Evolutionary conservation across 1,140 invertebrate species (phyloP), one percentile per base, ranked within the genome.

Genomic region (Drosophila watanabei): DNA sequence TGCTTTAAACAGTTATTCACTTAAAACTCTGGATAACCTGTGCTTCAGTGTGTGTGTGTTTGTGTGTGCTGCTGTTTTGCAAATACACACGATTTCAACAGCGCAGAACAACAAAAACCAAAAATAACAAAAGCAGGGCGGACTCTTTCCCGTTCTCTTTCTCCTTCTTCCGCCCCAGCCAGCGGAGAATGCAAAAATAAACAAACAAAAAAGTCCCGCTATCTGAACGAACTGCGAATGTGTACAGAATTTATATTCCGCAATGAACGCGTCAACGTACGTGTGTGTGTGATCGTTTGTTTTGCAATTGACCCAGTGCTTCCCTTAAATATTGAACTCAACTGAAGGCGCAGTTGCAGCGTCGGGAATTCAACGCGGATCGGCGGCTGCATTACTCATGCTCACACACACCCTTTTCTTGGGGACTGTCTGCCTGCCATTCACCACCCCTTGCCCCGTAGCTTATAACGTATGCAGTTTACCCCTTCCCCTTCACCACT

Each of bases 281-380:
- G 63, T 66, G 28, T 54, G 32, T 65, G 54, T 52, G 51, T 18
- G 56, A 66, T 68, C 54, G 57, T 82, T 87, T 87, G 76, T 72
- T 88, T 80, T 68, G 76, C 84, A 83, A 87, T 87, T 83, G 80
- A 86, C 83, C 75, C 76, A 75, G 60, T 68, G 84, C 64, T 70
- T 71, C 73, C 66, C 73, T 79, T 66, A 71, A 88, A 81, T 84
- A 81, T 89, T 81, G 81, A 88, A 81, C 84, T 69, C 77, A 84
- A 89, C 89, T 89, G 76, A 56, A 70, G 68, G 65, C 87, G 46
- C 71, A 80, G 64, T 75, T 71, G 51, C 57, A 45, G 28, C 45
- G 77, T 24, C 48, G 6, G 62, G 16, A 56, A 39, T 58, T 18
- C 41, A 45, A 14, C 18, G 51, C 24, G n/a, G 51, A 20, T 54